Conservation (phyloP, 2,113 vertebrate genomes). For the Nothoprocta pentlandii region DNA sequence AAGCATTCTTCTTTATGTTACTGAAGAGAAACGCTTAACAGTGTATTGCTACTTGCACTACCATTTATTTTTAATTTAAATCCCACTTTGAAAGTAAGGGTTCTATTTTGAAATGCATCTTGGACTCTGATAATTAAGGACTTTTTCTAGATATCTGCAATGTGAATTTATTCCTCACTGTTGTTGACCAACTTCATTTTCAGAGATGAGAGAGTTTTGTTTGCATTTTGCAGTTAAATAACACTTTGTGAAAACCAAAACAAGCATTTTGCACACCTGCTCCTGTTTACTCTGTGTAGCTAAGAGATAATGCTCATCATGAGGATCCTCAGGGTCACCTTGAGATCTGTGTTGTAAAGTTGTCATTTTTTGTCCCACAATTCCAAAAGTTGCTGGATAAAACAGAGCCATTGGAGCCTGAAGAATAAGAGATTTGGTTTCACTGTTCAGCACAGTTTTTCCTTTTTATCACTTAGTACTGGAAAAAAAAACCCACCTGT, state of each 20-base stretch:
- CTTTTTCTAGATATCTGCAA: neutral
- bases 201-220: neutral
- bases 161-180: neutral
- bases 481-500: neutral
- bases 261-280: constrained; percentile 80
- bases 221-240: neutral
- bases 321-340: constrained; percentile 94
- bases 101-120: neutral
- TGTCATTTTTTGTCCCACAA: constrained; percentile 98
- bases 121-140: neutral
- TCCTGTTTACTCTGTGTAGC: constrained; percentile 98
- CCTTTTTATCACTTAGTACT: neutral
- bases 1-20: neutral
- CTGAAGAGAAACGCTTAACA: neutral
- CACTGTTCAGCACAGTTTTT: neutral
- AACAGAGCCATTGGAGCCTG: constrained; percentile 98
- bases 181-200: neutral
- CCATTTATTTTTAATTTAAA: neutral
- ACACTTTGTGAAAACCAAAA: neutral
- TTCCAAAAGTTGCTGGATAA: constrained; percentile 96
- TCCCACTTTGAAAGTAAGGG: neutral
- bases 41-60: neutral
- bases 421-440: neutral
- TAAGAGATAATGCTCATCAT: constrained; percentile 96
- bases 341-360: constrained; percentile 92